These are phyloP conservation scores for Opisthograptis luteolata DNA, from an alignment of 2,888 invertebrate species.

Conservation along the genomic window DNA sequence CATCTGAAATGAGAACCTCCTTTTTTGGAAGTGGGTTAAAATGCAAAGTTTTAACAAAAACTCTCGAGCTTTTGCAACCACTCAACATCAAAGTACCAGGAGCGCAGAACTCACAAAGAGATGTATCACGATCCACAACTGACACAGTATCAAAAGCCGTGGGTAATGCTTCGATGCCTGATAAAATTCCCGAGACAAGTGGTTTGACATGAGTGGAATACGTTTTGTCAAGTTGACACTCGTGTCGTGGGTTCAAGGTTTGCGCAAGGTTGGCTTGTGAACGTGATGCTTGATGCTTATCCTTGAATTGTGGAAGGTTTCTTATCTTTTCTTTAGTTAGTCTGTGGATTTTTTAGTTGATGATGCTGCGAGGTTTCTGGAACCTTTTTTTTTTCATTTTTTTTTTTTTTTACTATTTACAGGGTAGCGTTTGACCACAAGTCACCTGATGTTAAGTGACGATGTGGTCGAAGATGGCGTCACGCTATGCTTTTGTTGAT, in stretches of 20 bases:
- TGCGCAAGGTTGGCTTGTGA: constrained; percentile 22
- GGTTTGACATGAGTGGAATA: constrained; percentile 19
- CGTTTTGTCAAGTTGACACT: constrained; percentile 13
- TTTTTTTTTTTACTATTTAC: too few species aligned
- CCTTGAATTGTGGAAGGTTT: constrained; percentile 2
- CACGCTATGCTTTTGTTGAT: too few species aligned
- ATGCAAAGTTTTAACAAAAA: not conserved
- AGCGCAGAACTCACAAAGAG: constrained; percentile 4
- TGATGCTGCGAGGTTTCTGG: too few species aligned
- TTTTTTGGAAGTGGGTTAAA: too few species aligned
- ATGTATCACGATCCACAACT: constrained; percentile 1
- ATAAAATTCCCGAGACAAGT: constrained; percentile 16
- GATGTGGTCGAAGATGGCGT: too few species aligned
- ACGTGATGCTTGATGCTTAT: constrained; percentile 9
- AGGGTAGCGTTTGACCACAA: too few species aligned
- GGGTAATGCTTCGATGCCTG: constrained; percentile 14
- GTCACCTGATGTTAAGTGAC: too few species aligned
- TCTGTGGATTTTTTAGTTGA: not conserved
- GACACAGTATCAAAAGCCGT: constrained; percentile 16
- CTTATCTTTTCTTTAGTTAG: not conserved
- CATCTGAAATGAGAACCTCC: too few species aligned
- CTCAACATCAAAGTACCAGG: constrained; percentile 11
- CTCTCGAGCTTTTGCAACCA: constrained; percentile 1
- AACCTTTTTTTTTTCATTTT: too few species aligned
- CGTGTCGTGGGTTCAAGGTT: constrained; percentile 23